Base-by-base conservation (phyloP, 2,797 vertebrate species). In the Hafferia zeledoni region DNA sequence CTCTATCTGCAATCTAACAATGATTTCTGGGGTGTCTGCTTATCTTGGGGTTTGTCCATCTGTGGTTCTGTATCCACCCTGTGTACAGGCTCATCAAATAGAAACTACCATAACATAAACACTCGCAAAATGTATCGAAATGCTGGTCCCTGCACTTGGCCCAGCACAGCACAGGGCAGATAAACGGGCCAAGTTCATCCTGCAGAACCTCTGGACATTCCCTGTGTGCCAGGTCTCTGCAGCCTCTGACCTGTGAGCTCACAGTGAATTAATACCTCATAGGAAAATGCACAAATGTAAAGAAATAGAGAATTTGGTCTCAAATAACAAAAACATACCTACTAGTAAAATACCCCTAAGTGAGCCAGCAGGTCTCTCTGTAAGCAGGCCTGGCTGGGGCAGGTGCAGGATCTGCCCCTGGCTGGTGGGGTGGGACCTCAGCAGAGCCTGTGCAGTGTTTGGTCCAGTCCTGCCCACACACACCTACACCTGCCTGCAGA, bases 1-100 rank as follows among this genome's bases (percentile, higher is more conserved):
- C 79, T 81, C 88, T 93, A 78, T 95, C 84, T 95, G 86, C 94
- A 96, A 92, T 95, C 94, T 94, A 94, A 89, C 94, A 94, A 84
- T 74, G 67, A 87, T 94, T 96, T 94, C 92, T 95, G 83, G 86
- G 95, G 80, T 95, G 55, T 74, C 60, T 94, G 89, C 92, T 90
- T 94, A 61, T 94, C 91, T 94, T 94, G 93, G 82, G 82, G 57
- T 87, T 80, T 91, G 80, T 88, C 95, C 93, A 87, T 93, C 53
- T 93, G 44, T 52, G 78, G 52, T 79, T 91, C 70, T 87, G 77
- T 89, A 77, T 88, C 80, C 56, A 87, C 80, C 81, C 83, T 75
- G 56, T 80, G 68, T 68, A 89, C 93, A 93, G 85, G 83, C 91
- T 86, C 91, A 90, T 96, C 95, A 92, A 94, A 95, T 41, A 60